phyloP scores from a whole-genome alignment of 2,888 invertebrate genomes.

The Steromphala cineraria region DNA sequence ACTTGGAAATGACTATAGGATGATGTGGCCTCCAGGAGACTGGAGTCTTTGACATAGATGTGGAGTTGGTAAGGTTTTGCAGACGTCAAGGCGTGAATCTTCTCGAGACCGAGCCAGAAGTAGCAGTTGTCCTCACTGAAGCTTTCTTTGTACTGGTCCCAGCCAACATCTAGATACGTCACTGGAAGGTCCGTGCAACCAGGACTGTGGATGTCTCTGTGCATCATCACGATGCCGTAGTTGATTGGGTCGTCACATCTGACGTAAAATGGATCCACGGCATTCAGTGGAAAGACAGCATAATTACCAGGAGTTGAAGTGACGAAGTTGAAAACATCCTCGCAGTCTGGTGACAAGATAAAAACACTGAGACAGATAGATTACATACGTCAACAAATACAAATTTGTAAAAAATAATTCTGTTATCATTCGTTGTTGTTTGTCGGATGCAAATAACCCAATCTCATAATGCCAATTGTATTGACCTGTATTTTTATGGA shows the following conservation, averaged over 20 bases:
- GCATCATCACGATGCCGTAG: neutral
- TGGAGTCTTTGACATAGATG: neutral
- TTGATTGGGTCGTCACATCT: neutral
- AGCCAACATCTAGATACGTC: neutral
- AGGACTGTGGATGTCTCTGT: neutral
- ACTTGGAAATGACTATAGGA: neutral
- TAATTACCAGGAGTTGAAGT: neutral
- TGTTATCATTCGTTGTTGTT: no score
- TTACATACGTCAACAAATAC: no score
- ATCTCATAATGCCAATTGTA: no score
- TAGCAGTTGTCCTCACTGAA: neutral
- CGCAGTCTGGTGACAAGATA: no score
- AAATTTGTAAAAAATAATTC: no score
- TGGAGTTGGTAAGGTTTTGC: neutral
- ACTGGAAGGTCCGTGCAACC: neutral
- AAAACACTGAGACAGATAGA: no score
- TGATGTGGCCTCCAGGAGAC: neutral
- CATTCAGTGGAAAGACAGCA: neutral
- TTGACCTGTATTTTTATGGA: no score
- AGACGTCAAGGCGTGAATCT: neutral
- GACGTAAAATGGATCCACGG: neutral
- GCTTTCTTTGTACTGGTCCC: neutral
- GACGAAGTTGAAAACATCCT: neutral
- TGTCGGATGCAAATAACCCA: no score
- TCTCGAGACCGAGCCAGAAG: neutral